These are phyloP conservation scores for Fratercula arctica DNA, from an alignment of 2,797 vertebrate genomes.

Conservation along the genomic window DNA sequence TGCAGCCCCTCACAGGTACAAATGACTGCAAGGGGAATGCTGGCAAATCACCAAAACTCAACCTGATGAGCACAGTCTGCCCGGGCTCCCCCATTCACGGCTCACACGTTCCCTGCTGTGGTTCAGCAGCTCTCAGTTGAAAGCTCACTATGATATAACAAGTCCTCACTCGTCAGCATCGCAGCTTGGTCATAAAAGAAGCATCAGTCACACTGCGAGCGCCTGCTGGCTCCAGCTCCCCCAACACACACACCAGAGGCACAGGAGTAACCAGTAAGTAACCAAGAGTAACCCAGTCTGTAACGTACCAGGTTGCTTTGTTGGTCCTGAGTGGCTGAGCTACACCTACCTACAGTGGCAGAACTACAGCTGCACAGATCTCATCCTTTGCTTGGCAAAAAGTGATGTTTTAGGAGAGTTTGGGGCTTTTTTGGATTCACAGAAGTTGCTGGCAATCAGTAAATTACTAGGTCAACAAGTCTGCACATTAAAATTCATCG, in stretches of 20 bases:
- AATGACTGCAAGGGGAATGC: rapidly evolving
- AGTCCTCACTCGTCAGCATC: rapidly evolving
- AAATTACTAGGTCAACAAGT: not conserved
- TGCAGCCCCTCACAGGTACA: rapidly evolving
- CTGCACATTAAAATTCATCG: not conserved
- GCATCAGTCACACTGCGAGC: rapidly evolving
- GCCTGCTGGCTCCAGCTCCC: not conserved
- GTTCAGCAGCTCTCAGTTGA: not conserved
- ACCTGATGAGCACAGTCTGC: not conserved
- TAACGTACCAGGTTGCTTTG: rapidly evolving
- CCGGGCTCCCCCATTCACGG: rapidly evolving
- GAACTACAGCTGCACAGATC: rapidly evolving
- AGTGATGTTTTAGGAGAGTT: not conserved
- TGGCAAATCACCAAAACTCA: not conserved
- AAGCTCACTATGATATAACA: rapidly evolving
- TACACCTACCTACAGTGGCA: rapidly evolving
- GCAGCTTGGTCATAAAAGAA: rapidly evolving
- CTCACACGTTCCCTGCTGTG: rapidly evolving
- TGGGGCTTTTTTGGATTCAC: not conserved
- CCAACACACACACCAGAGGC: rapidly evolving
- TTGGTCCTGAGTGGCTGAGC: not conserved
- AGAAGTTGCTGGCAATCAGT: not conserved
- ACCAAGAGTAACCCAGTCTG: rapidly evolving
- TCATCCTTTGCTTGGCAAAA: not conserved
- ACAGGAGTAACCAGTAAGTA: not conserved